A percentile compares a stretch with the other conserved stretches of the same genome.
Conservation (phyloP, 2,113 vertebrate species). For the Melanocharis versteri region DNA sequence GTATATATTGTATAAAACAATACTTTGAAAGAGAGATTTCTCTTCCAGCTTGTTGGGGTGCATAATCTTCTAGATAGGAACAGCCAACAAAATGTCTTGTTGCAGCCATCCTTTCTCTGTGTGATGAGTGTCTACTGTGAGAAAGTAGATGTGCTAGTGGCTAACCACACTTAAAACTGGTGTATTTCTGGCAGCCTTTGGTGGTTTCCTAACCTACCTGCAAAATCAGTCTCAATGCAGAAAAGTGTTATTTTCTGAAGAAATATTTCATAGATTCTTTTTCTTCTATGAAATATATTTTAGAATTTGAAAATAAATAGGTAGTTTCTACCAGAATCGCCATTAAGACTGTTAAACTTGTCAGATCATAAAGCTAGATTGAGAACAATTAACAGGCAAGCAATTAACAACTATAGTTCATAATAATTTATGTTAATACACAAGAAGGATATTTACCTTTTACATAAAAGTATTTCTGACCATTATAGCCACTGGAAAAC, state of each 20-base stretch:
- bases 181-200: background rate
- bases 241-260: background rate
- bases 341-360: background rate
- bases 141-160: background rate
- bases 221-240: background rate
- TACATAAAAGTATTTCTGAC: conserved; percentile 1
- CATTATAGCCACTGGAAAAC: conserved; percentile 70
- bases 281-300: background rate
- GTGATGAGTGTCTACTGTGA: background rate
- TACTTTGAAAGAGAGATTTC: background rate
- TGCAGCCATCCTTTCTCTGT: background rate
- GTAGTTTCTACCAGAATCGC: background rate
- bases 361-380: background rate
- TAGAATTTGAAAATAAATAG: background rate
- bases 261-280: background rate
- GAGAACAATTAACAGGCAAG: background rate
- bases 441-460: background rate
- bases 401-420: background rate
- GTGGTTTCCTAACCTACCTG: background rate
- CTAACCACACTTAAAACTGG: background rate
- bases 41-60: background rate
- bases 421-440: background rate
- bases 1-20: background rate
- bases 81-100: background rate
- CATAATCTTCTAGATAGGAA: background rate